Evolutionary conservation across 2,113 vertebrate genomes (phyloP).

Genomic region (Uria aalge): DNA sequence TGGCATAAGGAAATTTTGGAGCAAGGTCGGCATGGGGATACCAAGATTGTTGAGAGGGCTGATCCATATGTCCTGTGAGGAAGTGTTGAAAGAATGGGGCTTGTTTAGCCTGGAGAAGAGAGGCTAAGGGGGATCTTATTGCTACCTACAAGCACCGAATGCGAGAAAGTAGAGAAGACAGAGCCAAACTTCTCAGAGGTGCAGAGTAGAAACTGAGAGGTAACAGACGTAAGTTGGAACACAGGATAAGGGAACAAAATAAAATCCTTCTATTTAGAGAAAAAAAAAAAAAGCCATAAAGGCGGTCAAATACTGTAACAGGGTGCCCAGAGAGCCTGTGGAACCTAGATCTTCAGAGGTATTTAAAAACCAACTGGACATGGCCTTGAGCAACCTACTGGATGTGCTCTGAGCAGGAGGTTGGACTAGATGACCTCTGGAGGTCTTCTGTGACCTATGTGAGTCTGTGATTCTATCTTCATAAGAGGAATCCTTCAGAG

Average conservation of each 20-base stretch:
- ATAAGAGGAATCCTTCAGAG: background rate
- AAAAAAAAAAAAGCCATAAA: background rate
- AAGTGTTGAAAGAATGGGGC: background rate
- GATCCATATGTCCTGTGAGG: background rate
- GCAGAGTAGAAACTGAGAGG: background rate
- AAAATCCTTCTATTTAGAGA: background rate
- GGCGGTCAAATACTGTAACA: background rate
- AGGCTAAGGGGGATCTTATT: background rate
- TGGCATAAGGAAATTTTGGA: background rate
- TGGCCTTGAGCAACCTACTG: background rate
- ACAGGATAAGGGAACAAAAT: background rate
- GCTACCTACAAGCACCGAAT: background rate
- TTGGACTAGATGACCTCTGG: background rate
- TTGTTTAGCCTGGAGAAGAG: background rate
- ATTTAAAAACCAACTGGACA: background rate
- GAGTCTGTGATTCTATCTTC: background rate
- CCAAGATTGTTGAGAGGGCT: fast-evolving
- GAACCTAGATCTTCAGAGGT: background rate
- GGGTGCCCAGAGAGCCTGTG: background rate
- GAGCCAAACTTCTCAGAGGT: background rate
- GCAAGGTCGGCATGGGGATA: fast-evolving
- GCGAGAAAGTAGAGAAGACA: background rate
- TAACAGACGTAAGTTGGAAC: background rate
- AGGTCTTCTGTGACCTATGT: background rate
- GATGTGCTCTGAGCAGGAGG: background rate